Percentiles rank a stretch among this genome's conserved stretches.
Conservation (phyloP, 2,888 invertebrate genomes). For the Archips crataeganus region DNA sequence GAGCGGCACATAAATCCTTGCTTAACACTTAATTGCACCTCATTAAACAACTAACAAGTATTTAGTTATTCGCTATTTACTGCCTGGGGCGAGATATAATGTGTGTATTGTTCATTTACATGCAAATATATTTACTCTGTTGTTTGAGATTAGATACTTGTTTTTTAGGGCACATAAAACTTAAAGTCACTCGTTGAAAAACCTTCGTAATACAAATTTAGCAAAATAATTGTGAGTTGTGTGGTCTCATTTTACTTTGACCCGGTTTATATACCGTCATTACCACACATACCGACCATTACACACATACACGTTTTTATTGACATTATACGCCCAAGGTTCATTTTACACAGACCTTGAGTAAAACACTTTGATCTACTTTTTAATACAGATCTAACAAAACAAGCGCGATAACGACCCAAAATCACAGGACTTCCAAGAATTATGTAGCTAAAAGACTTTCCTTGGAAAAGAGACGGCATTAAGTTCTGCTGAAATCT, state of each 20-base stretch:
- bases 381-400: not conserved
- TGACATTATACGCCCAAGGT: not conserved
- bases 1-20: slow-evolving; percentile 19
- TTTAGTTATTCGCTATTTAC: slow-evolving; percentile 35
- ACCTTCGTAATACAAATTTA: too few relatives aligned
- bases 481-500: not conserved
- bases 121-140: not conserved
- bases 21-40: slow-evolving; percentile 30
- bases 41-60: slow-evolving; percentile 33
- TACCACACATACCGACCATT: too few relatives aligned
- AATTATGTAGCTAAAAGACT: not conserved
- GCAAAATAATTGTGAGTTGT: not conserved
- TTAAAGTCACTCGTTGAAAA: too few relatives aligned
- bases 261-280: not conserved
- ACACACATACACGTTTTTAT: too few relatives aligned
- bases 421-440: not conserved
- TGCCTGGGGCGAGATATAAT: slow-evolving; percentile 4
- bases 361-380: not conserved
- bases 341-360: not conserved
- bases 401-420: not conserved
- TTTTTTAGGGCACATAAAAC: too few relatives aligned
- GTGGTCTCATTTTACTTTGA: not conserved
- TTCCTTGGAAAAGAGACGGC: not conserved
- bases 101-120: slow-evolving; percentile 6
- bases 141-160: not conserved